Evolutionary conservation across 2,888 invertebrate species (phyloP).

Genomic region (Lysandra bellargus): DNA sequence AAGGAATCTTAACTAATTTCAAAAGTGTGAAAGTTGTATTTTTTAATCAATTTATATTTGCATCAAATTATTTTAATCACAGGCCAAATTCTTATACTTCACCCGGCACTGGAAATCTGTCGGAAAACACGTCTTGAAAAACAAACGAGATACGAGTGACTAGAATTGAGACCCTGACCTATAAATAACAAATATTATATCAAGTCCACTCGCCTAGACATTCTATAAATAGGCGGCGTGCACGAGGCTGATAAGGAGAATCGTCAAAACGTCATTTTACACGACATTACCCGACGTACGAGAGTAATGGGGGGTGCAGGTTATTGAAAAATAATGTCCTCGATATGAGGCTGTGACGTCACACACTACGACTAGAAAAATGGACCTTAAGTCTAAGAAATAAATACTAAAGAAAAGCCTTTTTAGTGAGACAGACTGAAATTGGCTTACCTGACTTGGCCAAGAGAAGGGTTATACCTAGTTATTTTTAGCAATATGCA

Average conservation of each 20-base stretch:
- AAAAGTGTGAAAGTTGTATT: too few relatives aligned
- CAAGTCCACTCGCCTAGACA: neutral
- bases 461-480: too few relatives aligned
- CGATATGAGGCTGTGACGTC: neutral
- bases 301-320: neutral
- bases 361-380: neutral
- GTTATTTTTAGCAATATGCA: too few relatives aligned
- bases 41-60: too few relatives aligned
- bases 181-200: neutral
- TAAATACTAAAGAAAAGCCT: too few relatives aligned
- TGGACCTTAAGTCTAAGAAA: too few relatives aligned
- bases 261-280: neutral
- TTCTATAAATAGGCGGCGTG: neutral
- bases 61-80: too few relatives aligned
- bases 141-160: neutral
- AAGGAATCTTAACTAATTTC: too few relatives aligned
- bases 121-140: neutral
- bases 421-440: too few relatives aligned
- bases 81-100: too few relatives aligned
- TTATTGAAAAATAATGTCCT: conserved; percentile 1
- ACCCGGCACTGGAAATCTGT: neutral
- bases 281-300: neutral
- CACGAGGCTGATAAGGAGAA: neutral
- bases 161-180: neutral
- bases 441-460: too few relatives aligned